phyloP scores from a whole-genome alignment of 2,113 vertebrate species.

The Mesoclemmys tuberculata region DNA sequence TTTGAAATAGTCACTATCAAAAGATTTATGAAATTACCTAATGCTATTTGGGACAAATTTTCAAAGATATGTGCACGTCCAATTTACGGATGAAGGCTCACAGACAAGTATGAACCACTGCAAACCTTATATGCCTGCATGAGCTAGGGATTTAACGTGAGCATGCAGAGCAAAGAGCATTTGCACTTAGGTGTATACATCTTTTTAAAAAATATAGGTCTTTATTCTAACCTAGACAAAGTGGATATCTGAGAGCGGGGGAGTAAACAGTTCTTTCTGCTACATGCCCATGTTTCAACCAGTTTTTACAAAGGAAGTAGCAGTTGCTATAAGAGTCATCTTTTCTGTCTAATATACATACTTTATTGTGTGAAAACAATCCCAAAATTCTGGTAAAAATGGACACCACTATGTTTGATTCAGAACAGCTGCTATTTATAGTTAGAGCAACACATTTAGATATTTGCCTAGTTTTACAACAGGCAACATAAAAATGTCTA shows the following conservation, averaged over 20 bases:
- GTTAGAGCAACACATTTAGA: background rate
- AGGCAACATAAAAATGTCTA: too few species aligned
- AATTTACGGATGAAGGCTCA: background rate
- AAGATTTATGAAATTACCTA: slow-evolving; percentile 32
- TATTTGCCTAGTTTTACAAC: too few species aligned
- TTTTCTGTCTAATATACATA: background rate
- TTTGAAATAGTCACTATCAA: slow-evolving; percentile 12
- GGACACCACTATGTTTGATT: background rate
- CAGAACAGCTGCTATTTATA: background rate
- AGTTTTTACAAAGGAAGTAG: background rate
- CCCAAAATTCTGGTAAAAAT: background rate
- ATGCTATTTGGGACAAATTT: background rate
- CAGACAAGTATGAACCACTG: rapidly evolving
- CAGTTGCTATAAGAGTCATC: background rate
- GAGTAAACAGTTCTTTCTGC: background rate
- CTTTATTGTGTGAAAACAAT: background rate
- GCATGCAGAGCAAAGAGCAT: background rate
- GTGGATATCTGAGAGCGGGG: background rate
- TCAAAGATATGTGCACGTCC: rapidly evolving
- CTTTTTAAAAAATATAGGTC: background rate
- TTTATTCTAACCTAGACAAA: slow-evolving; percentile 30
- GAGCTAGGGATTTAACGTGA: background rate
- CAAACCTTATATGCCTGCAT: background rate
- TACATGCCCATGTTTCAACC: background rate
- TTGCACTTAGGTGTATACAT: background rate